Evolutionary conservation across 1,140 invertebrate species (phyloP).

Genomic region (Galendromus occidentalis): DNA sequence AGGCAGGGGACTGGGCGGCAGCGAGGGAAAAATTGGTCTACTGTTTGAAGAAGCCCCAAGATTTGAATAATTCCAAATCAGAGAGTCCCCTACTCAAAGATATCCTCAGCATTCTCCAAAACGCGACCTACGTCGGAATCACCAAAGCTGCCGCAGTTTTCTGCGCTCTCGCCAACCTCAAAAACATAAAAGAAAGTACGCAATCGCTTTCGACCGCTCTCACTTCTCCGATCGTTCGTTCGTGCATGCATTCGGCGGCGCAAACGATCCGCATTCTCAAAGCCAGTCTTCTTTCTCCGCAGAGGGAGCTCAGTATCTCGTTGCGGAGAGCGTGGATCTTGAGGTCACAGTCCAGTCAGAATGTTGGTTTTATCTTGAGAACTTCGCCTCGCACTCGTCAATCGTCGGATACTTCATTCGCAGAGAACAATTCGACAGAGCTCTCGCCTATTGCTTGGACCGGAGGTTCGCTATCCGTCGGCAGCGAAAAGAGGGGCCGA

Average conservation of each 20-base stretch:
- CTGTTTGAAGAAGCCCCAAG: conserved; percentile 23
- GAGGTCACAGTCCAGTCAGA: neutral
- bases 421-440: neutral
- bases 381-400: conserved; percentile 23
- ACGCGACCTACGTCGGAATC: conserved; percentile 20
- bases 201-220: neutral
- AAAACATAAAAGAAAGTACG: conserved; percentile 3
- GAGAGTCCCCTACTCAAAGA: neutral
- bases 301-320: neutral
- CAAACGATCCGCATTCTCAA: neutral
- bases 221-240: neutral
- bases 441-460: neutral
- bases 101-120: conserved; percentile 13
- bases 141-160: conserved; percentile 22
- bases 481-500: too few species aligned
- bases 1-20: conserved; percentile 43
- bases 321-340: neutral
- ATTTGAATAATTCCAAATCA: conserved; percentile 12
- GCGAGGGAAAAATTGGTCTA: conserved; percentile 40
- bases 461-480: neutral
- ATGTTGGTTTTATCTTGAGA: conserved; percentile 18
- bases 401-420: neutral
- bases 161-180: conserved; percentile 14
- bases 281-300: neutral
- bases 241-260: neutral